Evolutionary conservation across 2,888 invertebrate genomes (phyloP).

Genomic region (Sipha maydis): DNA sequence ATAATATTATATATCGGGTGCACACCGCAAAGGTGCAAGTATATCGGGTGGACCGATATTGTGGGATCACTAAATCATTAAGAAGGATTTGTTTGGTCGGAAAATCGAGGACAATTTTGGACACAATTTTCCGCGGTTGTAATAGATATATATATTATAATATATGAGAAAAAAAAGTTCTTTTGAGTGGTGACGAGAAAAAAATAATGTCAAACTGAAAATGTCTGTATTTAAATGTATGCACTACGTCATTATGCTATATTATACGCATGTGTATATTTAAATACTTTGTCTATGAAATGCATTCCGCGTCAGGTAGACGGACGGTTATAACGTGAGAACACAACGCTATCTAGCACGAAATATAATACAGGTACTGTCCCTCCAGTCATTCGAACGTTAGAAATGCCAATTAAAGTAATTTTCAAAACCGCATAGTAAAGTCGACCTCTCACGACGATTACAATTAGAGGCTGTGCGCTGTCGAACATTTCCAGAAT

Average conservation of each 20-base stretch:
- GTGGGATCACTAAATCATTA: not conserved
- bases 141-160: not conserved
- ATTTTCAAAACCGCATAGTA: not conserved
- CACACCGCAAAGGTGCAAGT: not conserved
- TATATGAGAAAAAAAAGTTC: too few species aligned
- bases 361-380: not conserved
- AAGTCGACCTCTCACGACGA: not conserved
- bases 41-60: not conserved
- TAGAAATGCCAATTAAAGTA: conserved; percentile 12
- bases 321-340: not conserved
- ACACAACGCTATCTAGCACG: not conserved
- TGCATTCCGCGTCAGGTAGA: not conserved
- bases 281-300: too few species aligned
- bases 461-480: not conserved
- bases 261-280: not conserved
- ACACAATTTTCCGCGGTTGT: not conserved
- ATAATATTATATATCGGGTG: not conserved
- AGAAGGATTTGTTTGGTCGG: not conserved
- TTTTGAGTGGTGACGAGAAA: not conserved
- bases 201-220: not conserved
- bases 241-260: not conserved
- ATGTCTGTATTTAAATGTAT: not conserved
- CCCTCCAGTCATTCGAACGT: not conserved
- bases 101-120: not conserved
- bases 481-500: not conserved